Base-by-base conservation (phyloP, 30 jellyfish, hydroid and myxozoan genomes). In the Hydractinia echinata region DNA sequence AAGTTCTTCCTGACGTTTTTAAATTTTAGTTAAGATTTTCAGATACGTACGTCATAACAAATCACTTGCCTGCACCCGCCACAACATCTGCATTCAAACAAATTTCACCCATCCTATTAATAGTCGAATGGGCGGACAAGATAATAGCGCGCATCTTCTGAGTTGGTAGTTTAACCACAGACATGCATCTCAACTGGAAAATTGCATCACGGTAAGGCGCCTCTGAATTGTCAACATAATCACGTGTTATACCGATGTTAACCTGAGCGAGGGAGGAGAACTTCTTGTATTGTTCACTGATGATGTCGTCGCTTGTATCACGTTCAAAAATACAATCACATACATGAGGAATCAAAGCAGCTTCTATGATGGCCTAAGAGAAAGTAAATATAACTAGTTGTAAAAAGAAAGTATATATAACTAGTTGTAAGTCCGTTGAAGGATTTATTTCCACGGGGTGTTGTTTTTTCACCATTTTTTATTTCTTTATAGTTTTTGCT, bases 1-100 rank as follows among this genome's bases (percentile, higher is more conserved):
- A 30, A 30, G 44, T 30, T 2, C 1, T 30, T 30, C 44, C 44
- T 30, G 44, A 30, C 44, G 44, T 30, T 30, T 30, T 30, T 30
- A 30, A 30, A 30, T 30, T 30, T 30, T 30, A 30, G 44, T 30
- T 30, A 30, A 30, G 44, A 30, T 30, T 30, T 30, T 30, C 44
- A 30, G 44, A 30, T 30, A 30, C 44, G 44, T 30, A 30, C 44
- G 44, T 30, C 44, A 30, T 30, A 30, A 30, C 15, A 14, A 16
- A 73, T 64, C 5, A 72, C 79, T 15, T 69, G 78, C 96, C 96
- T 20, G 96, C 96, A 5, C 96, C 96, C 54, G 96, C 89, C 6
- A 79, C 90, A 10, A 50, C 77, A 11, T 89, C 64, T 10, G 67
- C 82, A 51, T 67, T 76, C 13, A 61, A 39, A 67, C 90, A 83